phyloP scores from a whole-genome alignment of 2,888 invertebrate genomes.

The Pristionchus fissidentatus region DNA sequence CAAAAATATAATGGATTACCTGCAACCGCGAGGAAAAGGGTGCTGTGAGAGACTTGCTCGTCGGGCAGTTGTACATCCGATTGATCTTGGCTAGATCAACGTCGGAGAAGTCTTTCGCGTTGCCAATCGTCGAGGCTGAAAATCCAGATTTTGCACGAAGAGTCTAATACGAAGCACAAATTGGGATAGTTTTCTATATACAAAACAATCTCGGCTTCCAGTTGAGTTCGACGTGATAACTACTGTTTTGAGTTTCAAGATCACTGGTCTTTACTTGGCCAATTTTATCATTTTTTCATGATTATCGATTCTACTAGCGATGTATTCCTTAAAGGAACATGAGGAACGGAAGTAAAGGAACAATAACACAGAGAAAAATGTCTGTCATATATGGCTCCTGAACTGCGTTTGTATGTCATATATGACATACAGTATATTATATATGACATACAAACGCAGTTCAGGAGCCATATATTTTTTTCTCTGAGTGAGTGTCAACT shows the following conservation, averaged over 20 bases:
- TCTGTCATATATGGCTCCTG: no score
- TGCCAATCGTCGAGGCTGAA: slow-evolving; percentile 69
- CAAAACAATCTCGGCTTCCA: not conserved
- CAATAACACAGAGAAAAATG: no score
- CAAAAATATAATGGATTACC: no score
- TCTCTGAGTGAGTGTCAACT: not conserved
- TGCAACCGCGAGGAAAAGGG: slow-evolving; percentile 62
- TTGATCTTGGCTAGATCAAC: slow-evolving; percentile 75
- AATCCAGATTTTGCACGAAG: not conserved
- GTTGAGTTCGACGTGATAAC: no score
- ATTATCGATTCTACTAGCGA: no score
- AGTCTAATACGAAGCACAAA: not conserved
- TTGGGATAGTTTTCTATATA: not conserved
- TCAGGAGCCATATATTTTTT: not conserved
- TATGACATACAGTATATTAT: no score
- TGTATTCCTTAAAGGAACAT: no score
- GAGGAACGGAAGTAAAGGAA: not conserved
- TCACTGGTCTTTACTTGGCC: no score
- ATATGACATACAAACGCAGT: no score
- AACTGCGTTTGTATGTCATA: no score
- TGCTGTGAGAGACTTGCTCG: slow-evolving; percentile 56
- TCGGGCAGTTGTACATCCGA: slow-evolving; percentile 74
- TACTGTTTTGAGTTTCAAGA: no score
- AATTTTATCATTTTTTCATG: no score
- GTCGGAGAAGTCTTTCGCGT: slow-evolving; percentile 74